phyloP scores from a whole-genome alignment of 35 echinoderm and acorn worm species.

The Eucidaris tribuloides region DNA sequence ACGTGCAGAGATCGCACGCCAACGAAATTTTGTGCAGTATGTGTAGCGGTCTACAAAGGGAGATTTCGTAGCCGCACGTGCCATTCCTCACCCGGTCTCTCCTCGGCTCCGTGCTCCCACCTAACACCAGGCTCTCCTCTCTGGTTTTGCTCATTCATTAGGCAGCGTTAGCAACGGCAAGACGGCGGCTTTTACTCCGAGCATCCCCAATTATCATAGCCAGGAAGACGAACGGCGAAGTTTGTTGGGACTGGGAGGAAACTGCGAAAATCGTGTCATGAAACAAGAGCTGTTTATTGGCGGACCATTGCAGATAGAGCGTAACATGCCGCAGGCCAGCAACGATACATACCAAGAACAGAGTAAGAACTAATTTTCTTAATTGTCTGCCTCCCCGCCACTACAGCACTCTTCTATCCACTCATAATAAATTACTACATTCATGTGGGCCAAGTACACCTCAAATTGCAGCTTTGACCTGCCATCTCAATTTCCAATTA shows the following conservation, averaged over 20 bases:
- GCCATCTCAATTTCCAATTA: slow-evolving; percentile 15
- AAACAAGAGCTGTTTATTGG: slow-evolving; percentile 20
- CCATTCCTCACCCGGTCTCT: not conserved
- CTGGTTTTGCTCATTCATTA: no score
- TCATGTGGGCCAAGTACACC: not conserved
- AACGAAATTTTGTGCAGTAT: not conserved
- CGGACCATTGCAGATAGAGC: slow-evolving; percentile 14
- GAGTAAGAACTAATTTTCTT: slow-evolving; percentile 41
- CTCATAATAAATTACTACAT: slow-evolving; percentile 19
- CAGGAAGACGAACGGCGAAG: not conserved
- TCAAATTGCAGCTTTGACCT: not conserved
- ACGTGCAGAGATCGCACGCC: not conserved
- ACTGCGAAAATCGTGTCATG: slow-evolving; percentile 12
- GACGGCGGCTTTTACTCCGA: not conserved
- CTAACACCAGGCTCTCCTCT: not conserved
- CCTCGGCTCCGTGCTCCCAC: not conserved
- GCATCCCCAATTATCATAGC: not conserved
- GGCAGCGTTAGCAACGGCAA: not conserved
- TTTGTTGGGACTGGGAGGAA: not conserved
- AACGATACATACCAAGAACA: slow-evolving; percentile 20
- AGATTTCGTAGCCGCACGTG: not conserved
- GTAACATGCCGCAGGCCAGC: slow-evolving; percentile 26
- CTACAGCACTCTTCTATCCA: not conserved
- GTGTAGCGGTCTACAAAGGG: not conserved
- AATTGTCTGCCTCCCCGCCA: slow-evolving; percentile 21